Percentiles rank a stretch among this genome's conserved stretches.
Conservation (phyloP, 2,797 vertebrate species). For the Catostomus latipinnis region DNA sequence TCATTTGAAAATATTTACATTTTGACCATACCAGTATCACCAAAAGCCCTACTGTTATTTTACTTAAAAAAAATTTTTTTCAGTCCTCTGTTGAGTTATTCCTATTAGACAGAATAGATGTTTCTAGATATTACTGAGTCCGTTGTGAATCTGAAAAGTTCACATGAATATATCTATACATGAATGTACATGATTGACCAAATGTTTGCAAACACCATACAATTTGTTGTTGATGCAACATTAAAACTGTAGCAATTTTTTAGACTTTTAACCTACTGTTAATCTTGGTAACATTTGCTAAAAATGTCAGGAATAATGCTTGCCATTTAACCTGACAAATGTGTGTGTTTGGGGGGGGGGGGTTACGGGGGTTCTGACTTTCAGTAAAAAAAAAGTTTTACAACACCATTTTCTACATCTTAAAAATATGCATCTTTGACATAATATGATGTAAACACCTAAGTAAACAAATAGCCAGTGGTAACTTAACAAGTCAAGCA, state of each 20-base stretch:
- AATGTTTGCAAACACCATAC: neutral
- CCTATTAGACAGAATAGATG: neutral
- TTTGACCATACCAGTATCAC: neutral
- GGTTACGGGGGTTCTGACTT: too few species aligned
- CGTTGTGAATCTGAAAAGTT: neutral
- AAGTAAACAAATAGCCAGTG: too few species aligned
- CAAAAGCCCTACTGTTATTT: neutral
- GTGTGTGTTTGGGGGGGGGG: too few species aligned
- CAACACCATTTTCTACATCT: too few species aligned
- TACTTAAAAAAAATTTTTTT: neutral
- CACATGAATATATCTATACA: neutral
- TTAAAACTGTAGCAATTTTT: neutral
- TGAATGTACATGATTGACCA: neutral
- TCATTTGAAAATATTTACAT: neutral
- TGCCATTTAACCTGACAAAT: neutral
- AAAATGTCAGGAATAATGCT: neutral
- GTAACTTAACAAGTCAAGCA: too few species aligned
- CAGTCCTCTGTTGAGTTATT: neutral
- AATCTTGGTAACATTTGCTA: neutral
- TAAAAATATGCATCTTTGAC: too few species aligned
- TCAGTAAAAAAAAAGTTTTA: too few species aligned
- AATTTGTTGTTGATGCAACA: too few species aligned
- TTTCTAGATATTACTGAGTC: neutral
- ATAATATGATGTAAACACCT: too few species aligned
- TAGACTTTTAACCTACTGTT: neutral